Evolutionary conservation across 1,140 invertebrate genomes (phyloP), one percentile per base, ranked within the genome.

Genomic region (Phocides pigmalion): DNA sequence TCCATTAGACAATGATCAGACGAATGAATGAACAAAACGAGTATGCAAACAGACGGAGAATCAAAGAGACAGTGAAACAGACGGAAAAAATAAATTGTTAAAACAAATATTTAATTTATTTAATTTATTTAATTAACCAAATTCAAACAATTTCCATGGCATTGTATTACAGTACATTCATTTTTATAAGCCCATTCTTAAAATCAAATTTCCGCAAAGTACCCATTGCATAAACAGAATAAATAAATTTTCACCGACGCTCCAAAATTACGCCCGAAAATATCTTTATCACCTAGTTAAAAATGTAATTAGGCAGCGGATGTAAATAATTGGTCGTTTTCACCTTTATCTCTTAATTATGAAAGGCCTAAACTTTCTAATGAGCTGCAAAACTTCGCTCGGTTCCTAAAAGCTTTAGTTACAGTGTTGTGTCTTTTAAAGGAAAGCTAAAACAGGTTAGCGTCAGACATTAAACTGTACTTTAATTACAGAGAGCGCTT

Each of bases 371-470:
- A n/a, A 12, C 9, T 46, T 47, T 28, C 17, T 37, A 32, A 47
- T 37, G n/a, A 59, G 25, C 28, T 37, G 20, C 25, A 22, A 37
- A 47, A 49, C 15, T 19, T 35, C 16, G 28, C 56, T n/a, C 46
- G 56, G 44, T 20, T 14, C 20, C 42, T 12, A 20, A 49, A 35
- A 25, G 39, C 41, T 58, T 58, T 12, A 59, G 42, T 59, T 59
- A 49, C 53, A 32, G 25, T 9, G 50, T n/a, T 9, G 50, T n/a
- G n/a, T 16, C 25, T 51, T 35, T 46, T 17, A 35, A 17, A 32
- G 28, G 15, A 19, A 61, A 47, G 25, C 44, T 61, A 22, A 61
- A 47, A 37, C 56, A 46, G 41, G 56, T 61, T 47, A 32, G 16
- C 44, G 17, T 61, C 17, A 59, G n/a, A 35, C 41, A 46, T 58